A percentile compares a stretch with the other conserved stretches of the same genome.
Evolutionary conservation across 2,113 vertebrate genomes (phyloP).

Genomic region (Pedetes capensis): DNA sequence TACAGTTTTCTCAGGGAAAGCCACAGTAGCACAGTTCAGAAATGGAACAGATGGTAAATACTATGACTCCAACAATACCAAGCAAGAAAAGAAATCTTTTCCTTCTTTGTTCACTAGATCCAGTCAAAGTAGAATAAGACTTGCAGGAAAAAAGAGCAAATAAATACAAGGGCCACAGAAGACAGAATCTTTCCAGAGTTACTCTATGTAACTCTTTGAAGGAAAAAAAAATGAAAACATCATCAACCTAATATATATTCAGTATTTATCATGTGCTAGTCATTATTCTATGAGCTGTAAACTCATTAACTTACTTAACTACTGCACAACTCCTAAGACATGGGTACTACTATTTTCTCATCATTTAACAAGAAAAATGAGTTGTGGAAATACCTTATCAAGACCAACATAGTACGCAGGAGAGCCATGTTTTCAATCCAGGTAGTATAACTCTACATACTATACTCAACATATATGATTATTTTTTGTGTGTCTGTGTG

Average conservation of each 20-base stretch:
- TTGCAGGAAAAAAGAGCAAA: conserved; percentile 12
- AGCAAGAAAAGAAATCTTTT: background rate
- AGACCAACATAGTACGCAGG: background rate
- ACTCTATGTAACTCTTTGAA: conserved; percentile 23
- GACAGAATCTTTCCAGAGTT: conserved; percentile 6
- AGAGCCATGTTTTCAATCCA: background rate
- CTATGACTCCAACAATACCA: background rate
- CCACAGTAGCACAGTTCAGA: background rate
- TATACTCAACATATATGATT: background rate
- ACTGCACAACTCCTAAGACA: background rate
- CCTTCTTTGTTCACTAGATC: background rate
- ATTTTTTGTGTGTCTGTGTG: background rate
- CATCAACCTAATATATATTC: background rate
- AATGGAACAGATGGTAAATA: conserved; percentile 21
- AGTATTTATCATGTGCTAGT: conserved; percentile 7
- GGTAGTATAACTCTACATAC: background rate
- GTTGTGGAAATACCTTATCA: background rate
- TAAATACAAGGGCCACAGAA: background rate
- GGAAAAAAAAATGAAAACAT: background rate
- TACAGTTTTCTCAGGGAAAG: background rate
- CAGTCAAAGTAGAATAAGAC: background rate
- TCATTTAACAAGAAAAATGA: conserved; percentile 14
- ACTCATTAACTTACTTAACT: background rate
- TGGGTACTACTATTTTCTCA: background rate
- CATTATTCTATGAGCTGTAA: background rate